Evolutionary conservation across 2,797 vertebrate species (phyloP), one percentile per base, ranked within the genome.

Genomic region (Podargus strigoides): DNA sequence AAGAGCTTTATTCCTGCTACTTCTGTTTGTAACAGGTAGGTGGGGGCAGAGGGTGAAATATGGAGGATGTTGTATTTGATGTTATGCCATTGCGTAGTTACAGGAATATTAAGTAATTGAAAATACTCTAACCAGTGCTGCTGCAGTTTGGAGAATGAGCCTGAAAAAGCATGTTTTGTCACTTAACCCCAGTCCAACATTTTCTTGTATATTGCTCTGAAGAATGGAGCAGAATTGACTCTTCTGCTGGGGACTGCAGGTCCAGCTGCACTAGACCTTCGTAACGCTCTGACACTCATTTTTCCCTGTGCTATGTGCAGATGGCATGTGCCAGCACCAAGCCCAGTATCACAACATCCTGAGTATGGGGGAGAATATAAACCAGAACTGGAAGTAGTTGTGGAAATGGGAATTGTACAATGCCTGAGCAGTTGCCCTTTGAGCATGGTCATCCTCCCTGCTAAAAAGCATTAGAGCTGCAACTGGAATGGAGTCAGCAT

Each of bases 11-110:
- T 8, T 56, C 47, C 81, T 92, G 84, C 67, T 85, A 21, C 75
- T 90, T 77, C 87, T 94, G 47, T 60, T 89, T 0, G 0, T 36
- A 67, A 66, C 37, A 84, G 73, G 60, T 59, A 84, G 74, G 74
- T 91, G 93, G 64, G 88, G 85, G 82, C 83, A 91, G 89, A 92
- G 52, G 66, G 72, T 77, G 90, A 83, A 88, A 12, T 3, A 9
- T 28, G 60, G 52, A 92, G 66, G 70, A 59, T 89, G 78, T 59
- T 12, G 10, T 27, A 62, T 76, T 79, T 23, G 10, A 46, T 28
- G 63, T 69, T 74, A 70, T 63, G 20, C 28, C 62, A 50, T 30
- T 86, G 73, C 73, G 75, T 28, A 24, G 36, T 69, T 79, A 78
- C 49, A 75, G 56, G 63, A 58, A 59, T 34, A 70, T 2, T 59